Evolutionary conservation across 2,888 invertebrate species (phyloP), one percentile per base, ranked within the genome.

Genomic region (Caenorhabditis drosophilae): DNA sequence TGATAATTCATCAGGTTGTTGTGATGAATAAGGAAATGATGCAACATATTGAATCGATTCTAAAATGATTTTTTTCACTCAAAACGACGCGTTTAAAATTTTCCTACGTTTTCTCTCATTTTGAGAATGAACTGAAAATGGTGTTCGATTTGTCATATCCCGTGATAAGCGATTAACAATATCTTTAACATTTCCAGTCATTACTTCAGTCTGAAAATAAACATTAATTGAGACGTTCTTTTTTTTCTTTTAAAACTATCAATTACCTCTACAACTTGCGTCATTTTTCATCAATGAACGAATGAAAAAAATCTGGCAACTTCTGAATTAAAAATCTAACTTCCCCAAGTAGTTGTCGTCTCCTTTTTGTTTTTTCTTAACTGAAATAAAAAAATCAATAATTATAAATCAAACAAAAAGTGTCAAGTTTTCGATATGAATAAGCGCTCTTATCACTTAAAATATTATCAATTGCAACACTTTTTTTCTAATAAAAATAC

Each of bases 1-100:
- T 72, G 89, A 89, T 75, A 97, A 86, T 85, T 97, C 97, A 86
- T 97, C 97, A 61, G 91, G 91, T 84, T 95, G 93, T 71, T 91
- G 91, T 53, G 94, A 93, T 79, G 90, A 89, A 86, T 97, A 97
- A 11, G 76, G 41, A 42, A 60, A 75, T 7, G 57, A 47, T 38
- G 48, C 72, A 12, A 73, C 54, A 18, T 46, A 67, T 1, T 61
- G 36, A 36, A 36, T 15, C 7, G n/a, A 15, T 15, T 36, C 4
- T 4, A 36, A 36, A 36, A 15, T 12, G 7, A n/a, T 4, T 36
- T 9, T 36, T 36, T 12, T 12, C 4, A n/a, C 7, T n/a, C 36
- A 36, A n/a, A 36, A 36, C 4, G 7, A 15, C 36, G 36, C n/a
- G 7, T 15, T n/a, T 4, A 36, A n/a, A 36, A 42, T 20, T 31